Conservation (phyloP, 2,113 vertebrate species). For the Serranochromis macrocephalus region DNA sequence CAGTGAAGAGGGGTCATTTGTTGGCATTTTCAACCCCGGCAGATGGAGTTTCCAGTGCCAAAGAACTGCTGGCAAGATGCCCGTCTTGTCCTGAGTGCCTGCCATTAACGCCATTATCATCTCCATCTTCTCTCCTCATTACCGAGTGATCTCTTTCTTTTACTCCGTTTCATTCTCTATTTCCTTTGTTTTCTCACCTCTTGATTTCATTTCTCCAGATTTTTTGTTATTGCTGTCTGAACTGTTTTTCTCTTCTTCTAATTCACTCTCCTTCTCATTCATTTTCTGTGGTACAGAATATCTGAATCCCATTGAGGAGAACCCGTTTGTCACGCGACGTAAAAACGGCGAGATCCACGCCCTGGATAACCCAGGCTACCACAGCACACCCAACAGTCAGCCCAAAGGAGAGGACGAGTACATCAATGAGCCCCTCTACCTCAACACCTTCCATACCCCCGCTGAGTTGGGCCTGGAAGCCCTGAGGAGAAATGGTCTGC, state of each 20-base stretch:
- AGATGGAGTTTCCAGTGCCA: conserved; percentile 54
- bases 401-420: conserved; percentile 87
- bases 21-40: conserved; percentile 48
- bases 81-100: conserved; percentile 28
- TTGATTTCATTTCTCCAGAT: background rate
- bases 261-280: background rate
- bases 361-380: conserved; percentile 91
- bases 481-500: conserved; percentile 80
- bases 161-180: background rate
- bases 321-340: conserved; percentile 88
- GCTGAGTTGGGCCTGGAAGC: conserved; percentile 75
- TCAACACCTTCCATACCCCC: conserved; percentile 87
- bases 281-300: conserved; percentile 72
- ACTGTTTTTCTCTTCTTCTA: background rate
- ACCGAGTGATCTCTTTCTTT: conserved; percentile 13
- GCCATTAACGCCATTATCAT: conserved; percentile 44
- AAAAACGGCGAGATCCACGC: conserved; percentile 90
- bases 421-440: conserved; percentile 88
- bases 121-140: conserved; percentile 42
- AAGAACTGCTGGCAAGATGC: conserved; percentile 49
- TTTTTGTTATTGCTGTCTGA: background rate
- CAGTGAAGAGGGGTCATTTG: conserved; percentile 44
- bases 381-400: conserved; percentile 78
- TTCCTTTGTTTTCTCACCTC: background rate
- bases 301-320: conserved; percentile 92